Evolutionary conservation across 2,888 invertebrate genomes (phyloP), one percentile per base, ranked within the genome.

Genomic region (Thalpophila matura): DNA sequence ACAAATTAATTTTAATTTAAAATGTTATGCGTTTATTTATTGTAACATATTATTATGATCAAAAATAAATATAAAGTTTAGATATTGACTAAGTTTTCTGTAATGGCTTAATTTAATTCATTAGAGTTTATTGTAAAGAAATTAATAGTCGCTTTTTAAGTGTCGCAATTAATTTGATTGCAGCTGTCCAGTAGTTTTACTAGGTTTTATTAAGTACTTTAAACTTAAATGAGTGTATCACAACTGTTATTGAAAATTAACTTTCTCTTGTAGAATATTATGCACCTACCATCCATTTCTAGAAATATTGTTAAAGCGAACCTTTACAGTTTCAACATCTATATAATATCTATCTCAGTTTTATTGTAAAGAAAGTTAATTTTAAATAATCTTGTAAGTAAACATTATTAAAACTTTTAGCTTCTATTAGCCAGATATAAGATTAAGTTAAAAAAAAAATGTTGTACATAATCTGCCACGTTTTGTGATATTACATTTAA

Each of bases 401-500:
- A 26, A 16, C 10, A n/a, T 68, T 22, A 26, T 27, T 55, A 58
- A 31, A 64, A 58, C 1, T 26, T 54, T 78, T 64, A 71, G 79
- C 71, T 78, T 71, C 7, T 56, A 46, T 35, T 55, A 79, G 42
- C 46, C 49, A 50, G 55, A 49, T 42, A 51, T 60, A 58, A 50
- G n/a, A 40, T 49, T 66, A 73, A 65, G 54, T 75, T 57, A 31
- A 49, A 58, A 54, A 51, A 47, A 50, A 35, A 38, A 53, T 66
- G 31, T 60, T 79, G 77, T 79, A 78, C 54, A 78, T 79, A 79
- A 37, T 77, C 77, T 72, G 77, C 80, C 72, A 79, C 18, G 62
- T 79, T 78, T 74, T 79, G 80, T 79, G 80, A 79, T 79, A 79
- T 77, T 79, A 78, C 45, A 75, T 55, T 73, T 65, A 78, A 75